Percentiles rank a stretch among this genome's conserved stretches.
These are phyloP conservation scores for Scaptomyza caliginosa DNA, from an alignment of 2,888 invertebrate species.

Conservation along the genomic window DNA sequence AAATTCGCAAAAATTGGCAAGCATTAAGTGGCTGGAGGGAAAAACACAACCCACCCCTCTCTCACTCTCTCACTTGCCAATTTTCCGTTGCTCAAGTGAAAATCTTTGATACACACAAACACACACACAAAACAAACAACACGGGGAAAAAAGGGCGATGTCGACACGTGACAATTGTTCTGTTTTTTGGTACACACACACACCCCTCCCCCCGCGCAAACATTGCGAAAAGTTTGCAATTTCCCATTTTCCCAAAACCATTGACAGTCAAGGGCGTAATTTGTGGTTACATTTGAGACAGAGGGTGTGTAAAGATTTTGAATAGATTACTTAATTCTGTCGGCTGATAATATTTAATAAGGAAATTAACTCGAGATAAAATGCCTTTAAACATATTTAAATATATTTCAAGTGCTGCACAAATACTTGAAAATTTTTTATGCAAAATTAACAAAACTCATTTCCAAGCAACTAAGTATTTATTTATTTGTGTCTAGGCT, in stretches of 20 bases:
- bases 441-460: slow-evolving; percentile 37
- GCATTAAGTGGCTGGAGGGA: background rate
- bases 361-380: slow-evolving; percentile 18
- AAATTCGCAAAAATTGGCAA: slow-evolving; percentile 64
- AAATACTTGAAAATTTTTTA: slow-evolving; percentile 15
- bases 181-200: slow-evolving; percentile 25
- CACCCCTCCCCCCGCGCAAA: background rate
- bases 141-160: slow-evolving; percentile 17
- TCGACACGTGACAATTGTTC: slow-evolving; percentile 77
- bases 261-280: slow-evolving; percentile 75
- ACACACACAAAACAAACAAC: slow-evolving; percentile 35
- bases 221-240: slow-evolving; percentile 54
- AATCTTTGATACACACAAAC: slow-evolving; percentile 60
- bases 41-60: slow-evolving; percentile 26
- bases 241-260: slow-evolving; percentile 55
- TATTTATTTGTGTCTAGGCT: slow-evolving; percentile 24
- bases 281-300: slow-evolving; percentile 49
- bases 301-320: slow-evolving; percentile 17
- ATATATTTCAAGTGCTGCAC: slow-evolving; percentile 10
- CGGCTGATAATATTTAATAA: slow-evolving; percentile 9
- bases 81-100: slow-evolving; percentile 65
- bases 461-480: slow-evolving; percentile 50
- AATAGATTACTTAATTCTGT: slow-evolving; percentile 54
- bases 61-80: slow-evolving; percentile 38
- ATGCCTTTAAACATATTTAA: background rate